Percentiles rank a stretch among this genome's conserved stretches.
phyloP scores from a whole-genome alignment of 2,888 invertebrate species.

The Macaria notata region DNA sequence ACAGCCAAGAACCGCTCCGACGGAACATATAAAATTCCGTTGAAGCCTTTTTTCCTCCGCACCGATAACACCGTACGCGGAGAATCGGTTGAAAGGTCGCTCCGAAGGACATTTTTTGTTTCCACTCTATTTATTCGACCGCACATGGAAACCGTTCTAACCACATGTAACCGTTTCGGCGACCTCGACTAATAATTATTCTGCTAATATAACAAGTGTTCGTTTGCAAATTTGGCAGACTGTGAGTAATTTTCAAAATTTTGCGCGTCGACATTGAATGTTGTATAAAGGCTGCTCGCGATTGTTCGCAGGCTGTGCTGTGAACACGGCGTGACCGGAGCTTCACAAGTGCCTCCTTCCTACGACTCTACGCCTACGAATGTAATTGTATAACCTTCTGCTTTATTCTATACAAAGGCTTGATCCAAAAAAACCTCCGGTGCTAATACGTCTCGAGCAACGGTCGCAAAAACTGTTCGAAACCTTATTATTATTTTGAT shows the following conservation, averaged over 20 bases:
- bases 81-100: slow-evolving; percentile 71
- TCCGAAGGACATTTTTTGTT: slow-evolving; percentile 72
- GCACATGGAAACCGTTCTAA: slow-evolving; percentile 49
- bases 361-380: slow-evolving; percentile 54
- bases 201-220: slow-evolving; percentile 3
- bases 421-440: slow-evolving; percentile 55
- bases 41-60: slow-evolving; percentile 73
- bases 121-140: slow-evolving; percentile 51
- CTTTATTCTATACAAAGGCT: slow-evolving; percentile 47
- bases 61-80: slow-evolving; percentile 70
- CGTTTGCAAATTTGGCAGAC: background rate
- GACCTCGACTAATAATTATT: slow-evolving; percentile 27
- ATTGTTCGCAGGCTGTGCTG: slow-evolving; percentile 46
- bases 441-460: slow-evolving; percentile 61
- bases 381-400: slow-evolving; percentile 64
- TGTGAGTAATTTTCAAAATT: slow-evolving; percentile 9
- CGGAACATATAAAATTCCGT: slow-evolving; percentile 76
- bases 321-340: slow-evolving; percentile 40
- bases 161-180: slow-evolving; percentile 41
- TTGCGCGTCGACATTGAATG: slow-evolving; percentile 37
- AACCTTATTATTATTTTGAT: slow-evolving; percentile 78
- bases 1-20: slow-evolving; percentile 74
- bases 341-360: slow-evolving; percentile 42
- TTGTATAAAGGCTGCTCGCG: slow-evolving; percentile 40
- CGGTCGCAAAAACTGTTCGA: slow-evolving; percentile 76